Conservation (phyloP, 2,797 vertebrate genomes). For the Helostoma temminkii region DNA sequence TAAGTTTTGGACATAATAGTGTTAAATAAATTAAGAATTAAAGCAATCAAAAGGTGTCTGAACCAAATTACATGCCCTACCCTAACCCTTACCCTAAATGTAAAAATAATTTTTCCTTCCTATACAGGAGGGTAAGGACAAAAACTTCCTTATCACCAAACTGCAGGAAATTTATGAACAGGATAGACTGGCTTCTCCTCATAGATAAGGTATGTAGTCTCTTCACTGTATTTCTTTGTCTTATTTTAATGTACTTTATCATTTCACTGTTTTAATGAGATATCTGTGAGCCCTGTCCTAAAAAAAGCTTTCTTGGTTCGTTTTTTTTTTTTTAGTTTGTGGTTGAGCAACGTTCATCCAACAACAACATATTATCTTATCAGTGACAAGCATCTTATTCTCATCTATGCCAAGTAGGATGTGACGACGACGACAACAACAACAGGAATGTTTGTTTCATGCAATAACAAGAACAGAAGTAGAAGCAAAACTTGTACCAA, state of each 20-base stretch:
- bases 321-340: not conserved
- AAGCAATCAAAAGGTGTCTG: no score
- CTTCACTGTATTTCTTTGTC: rapidly evolving
- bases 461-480: not conserved
- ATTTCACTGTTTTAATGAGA: not conserved
- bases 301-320: not conserved
- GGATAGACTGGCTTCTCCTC: not conserved
- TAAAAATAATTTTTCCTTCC: not conserved
- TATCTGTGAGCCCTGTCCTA: not conserved
- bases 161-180: slow-evolving; percentile 79
- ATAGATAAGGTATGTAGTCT: slow-evolving; percentile 32
- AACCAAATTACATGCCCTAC: no score
- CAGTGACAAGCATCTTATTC: not conserved
- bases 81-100: no score
- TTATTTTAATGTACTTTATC: not conserved
- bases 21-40: no score
- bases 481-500: not conserved
- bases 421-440: not conserved
- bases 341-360: slow-evolving; percentile 5
- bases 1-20: no score
- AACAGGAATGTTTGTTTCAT: not conserved
- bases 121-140: slow-evolving; percentile 89
- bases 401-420: not conserved
- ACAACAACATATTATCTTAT: not conserved
- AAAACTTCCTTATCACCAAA: slow-evolving; percentile 87